These are phyloP conservation scores for Ryuthela nishihirai DNA, from an alignment of 2,888 invertebrate genomes.

Conservation along the genomic window DNA sequence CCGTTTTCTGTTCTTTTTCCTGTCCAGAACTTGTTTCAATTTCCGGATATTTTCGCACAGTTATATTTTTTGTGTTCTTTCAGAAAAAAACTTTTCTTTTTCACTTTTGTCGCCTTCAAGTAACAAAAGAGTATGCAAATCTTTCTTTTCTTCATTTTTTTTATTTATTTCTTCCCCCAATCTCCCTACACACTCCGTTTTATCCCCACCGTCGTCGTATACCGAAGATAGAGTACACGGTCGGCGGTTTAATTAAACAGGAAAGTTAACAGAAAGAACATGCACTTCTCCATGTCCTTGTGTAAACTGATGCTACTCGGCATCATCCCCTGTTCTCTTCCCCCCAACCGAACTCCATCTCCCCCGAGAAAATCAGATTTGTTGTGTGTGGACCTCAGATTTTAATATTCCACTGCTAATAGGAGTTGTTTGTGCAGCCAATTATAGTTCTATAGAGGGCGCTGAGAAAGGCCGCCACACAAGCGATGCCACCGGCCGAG, in stretches of 20 bases:
- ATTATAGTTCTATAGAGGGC: slow-evolving; percentile 14
- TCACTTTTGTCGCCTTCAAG: too few species aligned
- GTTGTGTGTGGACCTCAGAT: neutral
- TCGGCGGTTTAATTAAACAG: slow-evolving; percentile 34
- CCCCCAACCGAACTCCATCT: neutral
- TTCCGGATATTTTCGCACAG: slow-evolving; percentile 34
- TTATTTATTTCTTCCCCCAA: neutral
- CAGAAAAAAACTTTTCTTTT: too few species aligned
- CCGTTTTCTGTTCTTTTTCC: slow-evolving; percentile 6
- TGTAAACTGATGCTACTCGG: too few species aligned
- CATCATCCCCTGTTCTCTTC: neutral
- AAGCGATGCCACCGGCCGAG: slow-evolving; percentile 4
- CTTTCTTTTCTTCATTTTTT: slow-evolving; percentile 3
- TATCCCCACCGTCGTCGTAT: neutral
- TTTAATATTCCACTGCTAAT: slow-evolving; percentile 4
- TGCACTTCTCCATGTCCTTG: too few species aligned
- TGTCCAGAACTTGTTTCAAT: slow-evolving; percentile 33
- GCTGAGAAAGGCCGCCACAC: neutral
- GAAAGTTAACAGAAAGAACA: slow-evolving; percentile 26
- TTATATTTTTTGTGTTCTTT: too few species aligned
- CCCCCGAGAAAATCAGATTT: neutral
- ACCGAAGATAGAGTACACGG: slow-evolving; percentile 1
- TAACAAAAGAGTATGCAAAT: slow-evolving; percentile 28
- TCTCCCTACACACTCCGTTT: neutral
- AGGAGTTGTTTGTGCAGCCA: slow-evolving; percentile 13